These are phyloP conservation scores for Cyclophora albipunctata DNA, from an alignment of 2,888 invertebrate genomes.

Conservation along the genomic window DNA sequence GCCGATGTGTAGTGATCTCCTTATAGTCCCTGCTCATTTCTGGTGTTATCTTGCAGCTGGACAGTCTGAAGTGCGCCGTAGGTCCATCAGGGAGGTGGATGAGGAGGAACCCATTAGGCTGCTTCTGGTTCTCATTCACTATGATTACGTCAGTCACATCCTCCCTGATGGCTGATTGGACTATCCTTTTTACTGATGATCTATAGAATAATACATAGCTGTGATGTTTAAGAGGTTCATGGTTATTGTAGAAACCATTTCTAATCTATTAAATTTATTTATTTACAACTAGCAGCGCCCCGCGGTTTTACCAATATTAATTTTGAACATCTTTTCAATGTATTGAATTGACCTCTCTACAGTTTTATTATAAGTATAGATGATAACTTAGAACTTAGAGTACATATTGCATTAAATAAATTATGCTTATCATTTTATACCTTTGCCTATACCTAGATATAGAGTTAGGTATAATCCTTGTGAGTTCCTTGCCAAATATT, in stretches of 20 bases:
- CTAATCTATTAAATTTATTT: too few species aligned
- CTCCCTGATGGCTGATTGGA: constrained; percentile 86
- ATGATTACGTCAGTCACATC: constrained; percentile 91
- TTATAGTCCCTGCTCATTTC: constrained; percentile 86
- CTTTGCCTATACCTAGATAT: constrained; percentile 86
- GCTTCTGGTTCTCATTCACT: constrained; percentile 94
- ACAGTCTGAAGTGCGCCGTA: constrained; percentile 95
- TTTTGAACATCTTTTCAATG: not conserved
- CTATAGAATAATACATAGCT: constrained; percentile 55
- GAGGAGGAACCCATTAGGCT: constrained; percentile 93
- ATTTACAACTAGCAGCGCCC: not conserved
- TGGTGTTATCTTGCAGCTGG: constrained; percentile 92
- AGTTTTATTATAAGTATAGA: not conserved
- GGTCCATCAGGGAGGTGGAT: constrained; percentile 98
- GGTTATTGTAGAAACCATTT: too few species aligned
- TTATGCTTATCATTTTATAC: constrained; percentile 21
- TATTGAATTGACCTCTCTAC: too few species aligned
- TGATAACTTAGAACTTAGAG: too few species aligned
- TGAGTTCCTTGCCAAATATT: constrained; percentile 93
- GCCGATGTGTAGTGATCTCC: constrained; percentile 90
- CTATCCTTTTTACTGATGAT: constrained; percentile 94
- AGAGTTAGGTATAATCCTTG: constrained; percentile 94
- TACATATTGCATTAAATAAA: too few species aligned
- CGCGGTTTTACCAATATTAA: not conserved
- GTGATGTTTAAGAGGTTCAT: not conserved